Percentiles rank a stretch among this genome's conserved stretches.
Conservation (phyloP, 2,888 invertebrate species). For the Isoperla grammatica region DNA sequence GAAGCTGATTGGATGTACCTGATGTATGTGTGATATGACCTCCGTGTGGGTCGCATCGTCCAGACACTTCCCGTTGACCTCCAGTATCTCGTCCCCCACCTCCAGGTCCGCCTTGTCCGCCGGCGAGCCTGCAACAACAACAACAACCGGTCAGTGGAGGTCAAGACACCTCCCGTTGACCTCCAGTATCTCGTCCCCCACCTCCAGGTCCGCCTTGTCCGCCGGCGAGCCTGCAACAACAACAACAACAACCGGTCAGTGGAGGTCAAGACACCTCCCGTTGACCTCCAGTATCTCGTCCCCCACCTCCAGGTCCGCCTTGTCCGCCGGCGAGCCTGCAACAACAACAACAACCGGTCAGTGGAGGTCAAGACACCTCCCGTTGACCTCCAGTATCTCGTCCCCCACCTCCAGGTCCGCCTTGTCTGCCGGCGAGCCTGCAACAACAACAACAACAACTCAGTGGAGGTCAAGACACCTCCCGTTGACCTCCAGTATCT, state of each 20-base stretch:
- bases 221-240: no score
- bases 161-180: no score
- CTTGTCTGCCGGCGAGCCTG: slow-evolving; percentile 86
- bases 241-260: no score
- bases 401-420: slow-evolving; percentile 91
- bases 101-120: slow-evolving; percentile 89
- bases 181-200: no score
- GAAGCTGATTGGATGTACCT: no score
- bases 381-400: slow-evolving; percentile 97
- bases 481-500: slow-evolving; percentile 96
- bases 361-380: slow-evolving; percentile 84
- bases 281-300: slow-evolving; percentile 98
- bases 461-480: slow-evolving; percentile 84
- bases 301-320: slow-evolving; percentile 86
- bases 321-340: slow-evolving; percentile 83
- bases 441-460: slow-evolving; percentile 29
- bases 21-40: slow-evolving; percentile 90
- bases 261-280: slow-evolving; percentile 85
- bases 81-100: slow-evolving; percentile 95
- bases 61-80: slow-evolving; percentile 89
- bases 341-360: slow-evolving; percentile 25
- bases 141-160: background rate
- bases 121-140: slow-evolving; percentile 61
- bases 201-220: no score
- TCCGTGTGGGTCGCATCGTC: slow-evolving; percentile 89